Evolutionary conservation across 2,797 vertebrate species (phyloP), one percentile per base, ranked within the genome.

Genomic region (Danio aesculapii): DNA sequence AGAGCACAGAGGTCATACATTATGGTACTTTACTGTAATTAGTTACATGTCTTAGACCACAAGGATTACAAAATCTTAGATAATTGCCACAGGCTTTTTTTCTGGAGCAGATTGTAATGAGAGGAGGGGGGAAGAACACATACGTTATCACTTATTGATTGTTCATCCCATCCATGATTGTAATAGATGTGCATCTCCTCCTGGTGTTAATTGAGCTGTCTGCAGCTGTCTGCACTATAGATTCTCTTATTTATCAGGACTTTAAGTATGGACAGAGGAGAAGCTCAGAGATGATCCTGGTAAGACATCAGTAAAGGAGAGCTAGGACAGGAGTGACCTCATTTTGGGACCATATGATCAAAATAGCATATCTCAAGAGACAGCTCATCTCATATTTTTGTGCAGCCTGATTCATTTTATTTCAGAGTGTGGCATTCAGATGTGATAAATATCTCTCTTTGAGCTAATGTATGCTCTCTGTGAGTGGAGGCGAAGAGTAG

Each of bases 301-400:
- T 9, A 8, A 61, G 8, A 8, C 44, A 74, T 39, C 44, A 16
- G 13, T n/a, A 49, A 39, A 14, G 3, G 19, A 49, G 19, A 62
- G 41, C 17, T 59, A 59, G 11, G 71, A 12, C 5, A 12, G 17
- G 46, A 62, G 50, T 19, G 0, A 75, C 46, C 58, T 63, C 6
- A 41, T 61, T 61, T 49, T 12, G 44, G 6, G 19, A 61, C 16
- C 14, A 74, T 74, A 19, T 49, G 57, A 74, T 49, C 5, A 55
- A 74, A 74, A 74, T 49, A 49, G 14, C 71, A 49, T 61, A 74
- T 74, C 71, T 61, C 44, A 59, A 61, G 43, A 61, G 57, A 49
- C 0, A 2, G 17, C 57, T 10, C 19, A 47, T 10, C n/a, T 61
- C 44, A 74, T 61, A 12, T 49, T 7, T 30, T 30, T 47, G 19